Conservation (phyloP, 2,888 invertebrate genomes). For the Digitonthophagus gazella region DNA sequence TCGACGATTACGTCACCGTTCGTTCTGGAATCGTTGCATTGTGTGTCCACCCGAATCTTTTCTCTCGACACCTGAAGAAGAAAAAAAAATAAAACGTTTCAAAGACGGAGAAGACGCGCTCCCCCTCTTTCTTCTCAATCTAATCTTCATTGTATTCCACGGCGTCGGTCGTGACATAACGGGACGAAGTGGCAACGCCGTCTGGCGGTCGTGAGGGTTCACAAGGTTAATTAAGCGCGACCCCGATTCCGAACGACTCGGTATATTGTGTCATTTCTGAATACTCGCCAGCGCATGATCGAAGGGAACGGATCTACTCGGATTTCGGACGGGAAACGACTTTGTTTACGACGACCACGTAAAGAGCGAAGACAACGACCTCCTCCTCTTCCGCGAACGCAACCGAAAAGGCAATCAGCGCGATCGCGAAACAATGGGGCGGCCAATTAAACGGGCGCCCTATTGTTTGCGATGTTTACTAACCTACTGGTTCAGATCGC, state of each 20-base stretch:
- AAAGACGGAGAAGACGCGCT: no score
- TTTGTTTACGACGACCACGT: background rate
- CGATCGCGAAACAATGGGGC: background rate
- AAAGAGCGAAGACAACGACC: background rate
- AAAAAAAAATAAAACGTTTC: background rate
- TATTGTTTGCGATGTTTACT: background rate
- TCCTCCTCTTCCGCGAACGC: background rate
- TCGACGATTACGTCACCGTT: background rate
- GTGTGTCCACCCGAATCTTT: no score
- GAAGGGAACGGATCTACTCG: background rate
- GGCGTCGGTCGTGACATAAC: background rate
- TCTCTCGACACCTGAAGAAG: background rate
- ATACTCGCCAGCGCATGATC: no score
- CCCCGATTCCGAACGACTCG: conserved; percentile 29
- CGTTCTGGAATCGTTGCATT: background rate
- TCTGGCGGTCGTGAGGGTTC: conserved; percentile 29
- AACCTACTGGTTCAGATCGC: background rate
- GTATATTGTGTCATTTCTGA: background rate
- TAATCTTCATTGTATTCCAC: background rate
- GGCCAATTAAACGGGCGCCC: background rate
- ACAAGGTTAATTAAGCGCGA: conserved; percentile 42
- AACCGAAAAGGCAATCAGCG: background rate
- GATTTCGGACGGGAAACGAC: background rate
- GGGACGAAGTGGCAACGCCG: background rate
- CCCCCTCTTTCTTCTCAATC: no score